Percentiles rank a stretch among this genome's conserved stretches.
Evolutionary conservation across 2,113 vertebrate genomes (phyloP).

Genomic region (Neopipo cinnamomea): DNA sequence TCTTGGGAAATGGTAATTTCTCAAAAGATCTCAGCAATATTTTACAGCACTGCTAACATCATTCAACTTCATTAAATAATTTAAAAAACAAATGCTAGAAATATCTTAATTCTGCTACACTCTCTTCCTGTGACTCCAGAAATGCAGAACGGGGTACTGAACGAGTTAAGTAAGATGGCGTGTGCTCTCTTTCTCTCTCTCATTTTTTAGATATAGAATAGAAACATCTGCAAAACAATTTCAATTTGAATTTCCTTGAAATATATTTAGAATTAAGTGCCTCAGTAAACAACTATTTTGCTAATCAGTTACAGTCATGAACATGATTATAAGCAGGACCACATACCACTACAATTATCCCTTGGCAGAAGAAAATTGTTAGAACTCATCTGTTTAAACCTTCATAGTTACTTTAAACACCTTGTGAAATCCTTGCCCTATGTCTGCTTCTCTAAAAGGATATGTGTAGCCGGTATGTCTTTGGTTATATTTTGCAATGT

Average conservation of each 20-base stretch:
- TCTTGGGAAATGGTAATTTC: not conserved
- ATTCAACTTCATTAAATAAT: not conserved
- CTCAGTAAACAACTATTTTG: not conserved
- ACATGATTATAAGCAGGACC: not conserved
- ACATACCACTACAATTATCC: not conserved
- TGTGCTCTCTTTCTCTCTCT: not conserved
- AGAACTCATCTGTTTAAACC: not conserved
- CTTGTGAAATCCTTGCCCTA: not conserved
- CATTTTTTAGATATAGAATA: not conserved
- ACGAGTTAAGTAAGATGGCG: not conserved
- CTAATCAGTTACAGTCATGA: not conserved
- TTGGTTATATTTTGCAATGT: not conserved
- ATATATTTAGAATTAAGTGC: not conserved
- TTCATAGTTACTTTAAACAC: not conserved
- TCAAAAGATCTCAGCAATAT: not conserved
- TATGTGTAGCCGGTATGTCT: accelerated
- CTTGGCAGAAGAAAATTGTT: not conserved
- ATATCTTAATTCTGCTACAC: not conserved
- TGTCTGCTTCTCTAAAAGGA: not conserved
- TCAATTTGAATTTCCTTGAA: not conserved
- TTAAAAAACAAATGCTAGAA: not conserved
- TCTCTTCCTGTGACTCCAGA: not conserved
- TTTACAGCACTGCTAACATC: not conserved
- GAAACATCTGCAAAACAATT: not conserved
- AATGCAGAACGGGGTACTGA: not conserved